Percentiles rank a stretch among this genome's conserved stretches.
phyloP scores from a whole-genome alignment of 2,113 vertebrate genomes.

The Gymnogyps californianus region DNA sequence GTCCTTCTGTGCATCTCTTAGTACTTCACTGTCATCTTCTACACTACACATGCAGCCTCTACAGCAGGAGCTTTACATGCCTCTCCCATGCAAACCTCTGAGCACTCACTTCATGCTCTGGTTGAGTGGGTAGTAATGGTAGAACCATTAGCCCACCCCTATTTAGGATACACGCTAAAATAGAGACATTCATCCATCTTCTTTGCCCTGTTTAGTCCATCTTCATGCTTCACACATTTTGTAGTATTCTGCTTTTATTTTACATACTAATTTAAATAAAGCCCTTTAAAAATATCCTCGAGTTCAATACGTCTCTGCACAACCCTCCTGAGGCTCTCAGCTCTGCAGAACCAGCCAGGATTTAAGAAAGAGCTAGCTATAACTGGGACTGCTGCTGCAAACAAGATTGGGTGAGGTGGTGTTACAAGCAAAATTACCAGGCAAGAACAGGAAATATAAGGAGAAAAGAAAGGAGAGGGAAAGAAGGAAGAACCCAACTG shows the following conservation, averaged over 20 bases:
- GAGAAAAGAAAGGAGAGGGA: neutral
- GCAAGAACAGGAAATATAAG: neutral
- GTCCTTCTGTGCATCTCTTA: neutral
- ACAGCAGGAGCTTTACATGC: neutral
- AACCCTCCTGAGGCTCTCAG: neutral
- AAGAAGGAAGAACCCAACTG: neutral
- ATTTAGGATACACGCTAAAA: neutral
- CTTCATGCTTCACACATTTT: neutral
- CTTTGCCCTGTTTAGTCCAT: neutral
- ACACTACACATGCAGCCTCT: neutral
- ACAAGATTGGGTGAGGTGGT: neutral
- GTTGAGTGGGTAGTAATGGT: neutral
- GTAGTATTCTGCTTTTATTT: neutral
- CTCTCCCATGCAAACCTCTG: neutral
- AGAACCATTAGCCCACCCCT: neutral
- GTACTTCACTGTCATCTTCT: neutral
- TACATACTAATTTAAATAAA: neutral
- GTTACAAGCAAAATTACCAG: neutral
- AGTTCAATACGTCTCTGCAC: neutral
- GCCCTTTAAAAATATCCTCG: neutral
- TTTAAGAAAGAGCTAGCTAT: neutral
- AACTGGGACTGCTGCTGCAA: neutral
- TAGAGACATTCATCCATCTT: neutral
- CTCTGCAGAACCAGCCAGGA: neutral
- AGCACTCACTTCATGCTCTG: neutral